Evolutionary conservation across 2,888 invertebrate genomes (phyloP).

Genomic region (Melieria omissa): DNA sequence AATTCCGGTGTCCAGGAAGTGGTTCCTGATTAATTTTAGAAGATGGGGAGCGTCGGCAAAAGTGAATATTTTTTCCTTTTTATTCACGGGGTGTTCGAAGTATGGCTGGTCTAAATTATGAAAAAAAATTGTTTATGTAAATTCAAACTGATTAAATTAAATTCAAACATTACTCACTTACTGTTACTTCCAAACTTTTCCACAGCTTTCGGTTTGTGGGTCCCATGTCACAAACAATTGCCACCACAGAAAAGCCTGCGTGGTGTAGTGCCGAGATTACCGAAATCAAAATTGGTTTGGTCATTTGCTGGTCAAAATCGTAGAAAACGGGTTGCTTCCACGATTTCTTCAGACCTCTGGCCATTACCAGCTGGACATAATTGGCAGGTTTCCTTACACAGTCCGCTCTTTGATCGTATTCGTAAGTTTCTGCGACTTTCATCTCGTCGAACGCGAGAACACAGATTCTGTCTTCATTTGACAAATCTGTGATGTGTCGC

Average conservation of each 20-base stretch:
- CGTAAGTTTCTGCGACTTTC: not conserved
- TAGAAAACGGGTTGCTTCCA: slow-evolving; percentile 12
- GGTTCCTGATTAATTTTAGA: not conserved
- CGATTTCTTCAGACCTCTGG: not conserved
- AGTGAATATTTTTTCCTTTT: not conserved
- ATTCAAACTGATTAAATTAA: too few species aligned
- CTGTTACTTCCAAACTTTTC: too few species aligned
- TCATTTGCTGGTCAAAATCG: not conserved
- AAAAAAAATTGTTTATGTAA: too few species aligned
- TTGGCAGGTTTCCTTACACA: not conserved
- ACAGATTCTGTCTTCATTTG: slow-evolving; percentile 1
- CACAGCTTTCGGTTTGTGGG: too few species aligned
- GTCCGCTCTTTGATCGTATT: slow-evolving; percentile 1
- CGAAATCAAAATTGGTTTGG: not conserved
- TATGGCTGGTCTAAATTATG: too few species aligned
- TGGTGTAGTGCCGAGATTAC: not conserved
- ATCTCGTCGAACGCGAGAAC: slow-evolving; percentile 14
- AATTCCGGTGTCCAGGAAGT: slow-evolving; percentile 8
- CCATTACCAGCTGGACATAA: not conserved
- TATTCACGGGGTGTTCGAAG: not conserved
- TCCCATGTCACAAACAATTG: slow-evolving; percentile 7
- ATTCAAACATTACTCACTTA: too few species aligned
- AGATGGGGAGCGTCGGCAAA: slow-evolving; percentile 10
- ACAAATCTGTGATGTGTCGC: not conserved
- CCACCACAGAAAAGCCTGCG: not conserved